A percentile compares a stretch with the other conserved stretches of the same genome.
phyloP scores from a whole-genome alignment of 2,888 invertebrate species.

The Mechanitis messenoides region DNA sequence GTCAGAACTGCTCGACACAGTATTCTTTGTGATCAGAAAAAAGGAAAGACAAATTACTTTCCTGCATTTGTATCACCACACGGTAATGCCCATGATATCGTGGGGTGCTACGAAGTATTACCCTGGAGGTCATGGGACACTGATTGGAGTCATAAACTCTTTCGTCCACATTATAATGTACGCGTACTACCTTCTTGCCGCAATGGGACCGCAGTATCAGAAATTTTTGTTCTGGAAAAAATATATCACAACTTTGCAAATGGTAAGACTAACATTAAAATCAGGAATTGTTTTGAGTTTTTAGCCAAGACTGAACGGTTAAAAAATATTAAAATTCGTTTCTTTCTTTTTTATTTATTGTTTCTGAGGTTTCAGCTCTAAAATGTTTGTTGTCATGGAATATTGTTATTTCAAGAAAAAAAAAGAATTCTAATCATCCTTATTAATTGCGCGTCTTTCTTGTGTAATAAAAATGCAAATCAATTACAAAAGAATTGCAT shows the following conservation, averaged over 20 bases:
- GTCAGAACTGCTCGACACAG: conserved; percentile 91
- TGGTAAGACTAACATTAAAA: conserved; percentile 76
- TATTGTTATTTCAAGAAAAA: no score
- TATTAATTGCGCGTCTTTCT: no score
- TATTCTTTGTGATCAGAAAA: conserved; percentile 95
- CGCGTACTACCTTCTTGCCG: conserved; percentile 91
- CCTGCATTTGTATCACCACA: conserved; percentile 95
- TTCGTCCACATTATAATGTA: conserved; percentile 98
- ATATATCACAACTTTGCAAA: conserved; percentile 92
- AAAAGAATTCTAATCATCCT: no score
- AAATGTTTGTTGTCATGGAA: no score
- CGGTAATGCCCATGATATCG: conserved; percentile 94
- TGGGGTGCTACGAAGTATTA: conserved; percentile 95
- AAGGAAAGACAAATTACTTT: conserved; percentile 93
- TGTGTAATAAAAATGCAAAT: no score
- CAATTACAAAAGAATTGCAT: no score
- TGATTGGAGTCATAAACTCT: conserved; percentile 92
- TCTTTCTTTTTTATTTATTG: no score
- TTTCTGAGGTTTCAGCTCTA: no score
- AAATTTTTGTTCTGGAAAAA: conserved; percentile 96
- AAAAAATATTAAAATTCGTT: no score
- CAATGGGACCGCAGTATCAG: conserved; percentile 90
- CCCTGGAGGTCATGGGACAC: conserved; percentile 92
- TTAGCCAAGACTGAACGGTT: no score
- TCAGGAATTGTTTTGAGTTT: no score